These are phyloP conservation scores for Castor canadensis DNA, from an alignment of 2,113 vertebrate genomes.

Conservation along the genomic window DNA sequence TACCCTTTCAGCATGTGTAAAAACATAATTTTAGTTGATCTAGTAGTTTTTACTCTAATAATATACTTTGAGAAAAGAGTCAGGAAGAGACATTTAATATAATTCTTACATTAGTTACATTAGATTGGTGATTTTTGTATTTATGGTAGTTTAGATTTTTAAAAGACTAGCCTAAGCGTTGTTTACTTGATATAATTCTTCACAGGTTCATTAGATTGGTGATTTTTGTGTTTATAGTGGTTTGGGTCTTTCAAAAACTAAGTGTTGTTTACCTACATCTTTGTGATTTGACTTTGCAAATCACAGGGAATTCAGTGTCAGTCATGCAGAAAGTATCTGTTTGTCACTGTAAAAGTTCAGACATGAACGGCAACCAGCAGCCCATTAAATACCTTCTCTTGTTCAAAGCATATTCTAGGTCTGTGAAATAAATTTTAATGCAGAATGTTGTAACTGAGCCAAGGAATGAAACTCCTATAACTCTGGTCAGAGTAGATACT, in stretches of 20 bases:
- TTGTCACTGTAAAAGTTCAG: conserved; percentile 6
- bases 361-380: conserved; percentile 23
- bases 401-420: conserved; percentile 53
- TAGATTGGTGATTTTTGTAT: neutral
- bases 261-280: neutral
- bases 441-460: neutral
- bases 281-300: conserved; percentile 44
- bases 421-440: conserved; percentile 57
- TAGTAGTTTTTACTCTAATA: neutral
- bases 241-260: neutral
- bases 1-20: neutral
- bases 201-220: neutral
- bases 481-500: neutral
- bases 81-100: neutral
- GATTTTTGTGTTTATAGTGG: neutral
- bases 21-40: neutral
- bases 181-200: conserved; percentile 42
- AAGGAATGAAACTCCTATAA: conserved; percentile 16
- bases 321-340: conserved; percentile 34
- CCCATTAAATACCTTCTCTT: conserved; percentile 40
- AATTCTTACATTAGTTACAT: no score
- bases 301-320: neutral
- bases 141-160: neutral
- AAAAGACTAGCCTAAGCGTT: neutral
- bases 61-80: neutral